A percentile compares a stretch with the other conserved stretches of the same genome.
Evolutionary conservation across 2,113 vertebrate genomes (phyloP).

Genomic region (Cynoglossus semilaevis): DNA sequence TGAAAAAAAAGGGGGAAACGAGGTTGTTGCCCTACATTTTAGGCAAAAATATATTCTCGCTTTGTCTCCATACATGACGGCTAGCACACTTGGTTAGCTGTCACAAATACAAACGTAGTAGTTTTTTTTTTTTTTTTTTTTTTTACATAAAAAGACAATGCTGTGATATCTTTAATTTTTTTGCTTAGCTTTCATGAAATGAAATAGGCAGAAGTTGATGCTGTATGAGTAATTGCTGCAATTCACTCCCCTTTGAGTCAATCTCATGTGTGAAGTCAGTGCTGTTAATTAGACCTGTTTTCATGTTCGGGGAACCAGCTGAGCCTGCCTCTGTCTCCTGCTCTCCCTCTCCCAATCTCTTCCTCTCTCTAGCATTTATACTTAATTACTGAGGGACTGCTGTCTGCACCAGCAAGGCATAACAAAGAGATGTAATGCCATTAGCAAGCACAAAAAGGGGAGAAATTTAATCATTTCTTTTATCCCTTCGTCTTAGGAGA

Average conservation of each 20-base stretch:
- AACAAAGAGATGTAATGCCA: constrained; percentile 72
- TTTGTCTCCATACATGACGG: constrained; percentile 24
- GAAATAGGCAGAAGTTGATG: constrained; percentile 56
- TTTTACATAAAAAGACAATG: constrained; percentile 13
- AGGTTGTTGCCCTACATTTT: constrained; percentile 45
- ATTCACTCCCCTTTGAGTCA: constrained; percentile 76
- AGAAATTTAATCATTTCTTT: constrained; percentile 53
- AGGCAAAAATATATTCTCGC: constrained; percentile 9
- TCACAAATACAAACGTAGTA: constrained; percentile 2
- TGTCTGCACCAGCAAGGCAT: constrained; percentile 68
- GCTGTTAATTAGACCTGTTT: constrained; percentile 78
- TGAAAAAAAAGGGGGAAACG: constrained; percentile 19
- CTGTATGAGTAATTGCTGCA: constrained; percentile 72
- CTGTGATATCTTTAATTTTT: constrained; percentile 20
- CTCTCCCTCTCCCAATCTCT: constrained; percentile 43
- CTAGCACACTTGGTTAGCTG: neutral
- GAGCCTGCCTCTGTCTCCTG: constrained; percentile 64
- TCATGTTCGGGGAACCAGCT: constrained; percentile 74
- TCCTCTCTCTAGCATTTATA: constrained; percentile 69
- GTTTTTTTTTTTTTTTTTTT: constrained; percentile 4
- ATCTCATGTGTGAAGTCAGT: constrained; percentile 74
- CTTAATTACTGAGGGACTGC: constrained; percentile 75
- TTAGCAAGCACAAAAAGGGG: constrained; percentile 54
- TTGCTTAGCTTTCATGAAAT: constrained; percentile 31
- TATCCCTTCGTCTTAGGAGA: constrained; percentile 51